Evolutionary conservation across 2,888 invertebrate genomes (phyloP), one percentile per base, ranked within the genome.

Genomic region (Hirtodrosophila trivittata): DNA sequence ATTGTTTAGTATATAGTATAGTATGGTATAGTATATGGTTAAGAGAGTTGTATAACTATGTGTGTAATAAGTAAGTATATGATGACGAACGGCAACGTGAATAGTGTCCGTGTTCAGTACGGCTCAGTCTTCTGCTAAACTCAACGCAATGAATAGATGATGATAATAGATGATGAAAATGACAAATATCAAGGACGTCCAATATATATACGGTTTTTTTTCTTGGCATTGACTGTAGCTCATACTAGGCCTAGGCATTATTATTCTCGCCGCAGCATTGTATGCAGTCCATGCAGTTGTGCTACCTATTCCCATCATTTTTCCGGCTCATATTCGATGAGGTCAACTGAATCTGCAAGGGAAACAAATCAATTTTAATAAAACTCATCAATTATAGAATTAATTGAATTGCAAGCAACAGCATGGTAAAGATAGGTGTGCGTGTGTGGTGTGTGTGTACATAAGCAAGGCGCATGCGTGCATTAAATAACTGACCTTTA

Each of bases 281-380:
- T 80, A 94, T 93, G 91, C 94, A 94, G 90, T 94, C 93, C 89
- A 94, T 93, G 89, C 94, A 94, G 89, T 93, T 92, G 87, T 94
- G 94, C 93, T 94, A 94, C 93, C 94, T 94, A 51, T 83, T 90
- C 75, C 92, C 92, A 63, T 92, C 93, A 68, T 73, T 88, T 72
- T 90, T 90, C 55, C 88, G 84, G 80, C 80, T 89, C 77, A 88
- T 87, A 83, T 89, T 88, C 77, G 88, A 87, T 76, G 90, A 88
- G 70, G 89, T 90, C 75, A 91, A 69, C 86, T 91, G 91, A 51
- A 89, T 66, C 91, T 91, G 62, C 77, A 65, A 60, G 13, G 3
- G n/a, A 28, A 28, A 45, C 13, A 35, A 8, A n/a, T 0, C 5
- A 10, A 0, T 35, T 26, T 50, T 45, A 45, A 3, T 59, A 10